phyloP scores from a whole-genome alignment of 2,113 vertebrate species.

The Tenrec ecaudatus region DNA sequence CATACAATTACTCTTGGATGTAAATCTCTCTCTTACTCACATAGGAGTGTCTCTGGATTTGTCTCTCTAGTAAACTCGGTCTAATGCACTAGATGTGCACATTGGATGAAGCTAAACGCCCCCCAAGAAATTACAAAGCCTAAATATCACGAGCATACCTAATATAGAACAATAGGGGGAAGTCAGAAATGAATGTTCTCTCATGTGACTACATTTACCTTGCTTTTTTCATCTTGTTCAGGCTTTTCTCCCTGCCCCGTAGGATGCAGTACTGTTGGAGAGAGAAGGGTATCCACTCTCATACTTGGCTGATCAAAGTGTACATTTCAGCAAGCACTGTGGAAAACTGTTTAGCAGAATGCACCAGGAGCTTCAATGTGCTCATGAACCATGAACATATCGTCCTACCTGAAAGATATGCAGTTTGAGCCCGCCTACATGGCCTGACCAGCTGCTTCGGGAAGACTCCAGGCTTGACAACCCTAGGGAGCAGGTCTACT shows the following conservation, averaged over 20 bases:
- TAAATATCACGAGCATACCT: no score
- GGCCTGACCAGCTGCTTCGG: background rate
- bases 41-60: no score
- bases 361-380: background rate
- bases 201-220: background rate
- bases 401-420: background rate
- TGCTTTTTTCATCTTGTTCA: background rate
- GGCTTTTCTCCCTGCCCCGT: background rate
- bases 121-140: no score
- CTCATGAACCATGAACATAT: background rate
- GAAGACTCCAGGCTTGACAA: background rate
- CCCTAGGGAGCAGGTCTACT: background rate
- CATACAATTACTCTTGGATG: no score
- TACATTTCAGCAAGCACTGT: background rate
- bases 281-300: background rate
- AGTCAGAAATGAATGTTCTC: background rate
- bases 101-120: no score
- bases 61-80: no score
- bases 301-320: background rate
- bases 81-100: no score
- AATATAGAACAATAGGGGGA: background rate
- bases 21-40: no score
- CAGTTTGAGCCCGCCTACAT: background rate
- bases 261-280: background rate
- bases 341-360: background rate